Base-by-base conservation (phyloP, 2,113 vertebrate genomes). In the Actenoides hombroni region DNA sequence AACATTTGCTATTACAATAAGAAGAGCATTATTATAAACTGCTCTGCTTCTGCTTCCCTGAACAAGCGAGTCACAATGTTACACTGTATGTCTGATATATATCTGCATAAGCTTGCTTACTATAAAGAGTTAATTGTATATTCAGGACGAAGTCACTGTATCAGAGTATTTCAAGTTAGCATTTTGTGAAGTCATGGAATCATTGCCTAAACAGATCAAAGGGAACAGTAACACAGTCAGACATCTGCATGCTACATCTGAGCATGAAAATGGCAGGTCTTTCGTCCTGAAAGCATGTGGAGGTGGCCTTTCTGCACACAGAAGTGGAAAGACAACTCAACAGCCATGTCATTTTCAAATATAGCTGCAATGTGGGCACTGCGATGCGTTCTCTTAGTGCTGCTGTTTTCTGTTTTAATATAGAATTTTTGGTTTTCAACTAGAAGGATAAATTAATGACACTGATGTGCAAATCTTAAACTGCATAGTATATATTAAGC, bases 401-500 rank as follows among this genome's bases (percentile, higher is more conserved):
- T 84, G 92, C 71, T 91, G 24, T 57, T 79, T 78, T 51, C 86
- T 87, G 74, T 84, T 89, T 70, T 49, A 95, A 92, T 94, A 80
- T 92, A 39, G 48, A 78, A 51, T 68, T 96, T 96, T 96, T 97
- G 95, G 96, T 95, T 97, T 96, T 94, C 73, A 93, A 61, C 60
- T 86, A 64, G 92, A 92, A 94, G 65, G 75, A 89, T 77, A 96
- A 90, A 94, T 76, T 71, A 91, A 92, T 49, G 74, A 97, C 74
- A 88, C 69, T 92, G 93, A 97, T 97, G 97, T 98, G 97, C 98
- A 98, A 98, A 97, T 97, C 97, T 98, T 97, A 86, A 97, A 98
- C 98, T 99, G 99, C 99, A 99, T 99, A 99, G 99, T 99, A 98
- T 97, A 98, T 98, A 97, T 97, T 97, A 97, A 98, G 97, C 98